These are phyloP conservation scores for Idaea dimidiata DNA, from an alignment of 2,888 invertebrate species.

Conservation along the genomic window DNA sequence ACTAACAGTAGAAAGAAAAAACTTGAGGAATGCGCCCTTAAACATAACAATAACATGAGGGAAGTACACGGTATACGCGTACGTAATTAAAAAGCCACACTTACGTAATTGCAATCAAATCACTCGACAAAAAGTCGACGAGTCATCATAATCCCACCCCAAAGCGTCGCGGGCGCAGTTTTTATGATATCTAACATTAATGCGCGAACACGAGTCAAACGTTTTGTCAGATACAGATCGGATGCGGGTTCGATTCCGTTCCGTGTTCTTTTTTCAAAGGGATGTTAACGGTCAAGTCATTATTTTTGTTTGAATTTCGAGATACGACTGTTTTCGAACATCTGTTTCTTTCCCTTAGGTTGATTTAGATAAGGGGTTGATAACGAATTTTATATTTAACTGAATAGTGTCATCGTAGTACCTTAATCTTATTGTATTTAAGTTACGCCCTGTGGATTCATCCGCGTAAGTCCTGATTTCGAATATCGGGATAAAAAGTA, in stretches of 20 bases:
- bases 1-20: too few relatives aligned
- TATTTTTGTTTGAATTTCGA: constrained; percentile 33
- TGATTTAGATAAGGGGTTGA: background rate
- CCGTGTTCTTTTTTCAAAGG: constrained; percentile 32
- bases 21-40: too few relatives aligned
- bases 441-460: background rate
- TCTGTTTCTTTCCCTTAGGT: background rate
- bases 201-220: constrained; percentile 63
- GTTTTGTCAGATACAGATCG: constrained; percentile 57
- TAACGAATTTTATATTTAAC: background rate
- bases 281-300: constrained; percentile 39
- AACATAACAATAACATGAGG: too few relatives aligned
- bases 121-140: constrained; percentile 11
- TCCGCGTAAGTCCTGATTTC: background rate
- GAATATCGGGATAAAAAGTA: too few relatives aligned
- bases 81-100: too few relatives aligned
- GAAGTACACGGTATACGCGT: too few relatives aligned
- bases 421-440: background rate
- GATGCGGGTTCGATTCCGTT: constrained; percentile 66
- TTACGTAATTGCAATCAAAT: background rate
- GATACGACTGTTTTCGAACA: constrained; percentile 9
- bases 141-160: constrained; percentile 38
- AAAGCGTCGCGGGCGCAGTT: constrained; percentile 27
- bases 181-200: constrained; percentile 49
- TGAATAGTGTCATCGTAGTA: background rate